These are phyloP conservation scores for Masnerella sp. DNA, from an alignment of 2,888 invertebrate genomes.

Conservation along the genomic window DNA sequence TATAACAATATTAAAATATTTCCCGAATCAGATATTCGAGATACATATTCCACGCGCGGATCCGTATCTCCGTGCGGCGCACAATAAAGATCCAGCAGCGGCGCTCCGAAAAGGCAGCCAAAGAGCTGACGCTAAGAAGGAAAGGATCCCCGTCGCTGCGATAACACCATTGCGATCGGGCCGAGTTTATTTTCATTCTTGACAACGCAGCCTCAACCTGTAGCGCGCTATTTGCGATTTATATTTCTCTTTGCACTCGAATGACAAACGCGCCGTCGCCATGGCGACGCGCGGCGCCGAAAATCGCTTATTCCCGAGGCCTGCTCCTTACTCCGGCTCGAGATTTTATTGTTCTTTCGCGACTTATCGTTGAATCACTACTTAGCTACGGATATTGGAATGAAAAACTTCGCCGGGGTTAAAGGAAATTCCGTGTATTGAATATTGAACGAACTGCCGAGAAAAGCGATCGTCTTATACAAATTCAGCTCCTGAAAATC, in stretches of 20 bases:
- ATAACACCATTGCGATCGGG: constrained; percentile 56
- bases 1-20: constrained; percentile 37
- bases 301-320: constrained; percentile 45
- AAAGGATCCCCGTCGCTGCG: constrained; percentile 45
- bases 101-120: constrained; percentile 29
- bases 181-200: constrained; percentile 58
- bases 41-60: constrained; percentile 24
- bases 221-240: constrained; percentile 56
- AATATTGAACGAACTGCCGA: constrained; percentile 3
- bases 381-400: constrained; percentile 41
- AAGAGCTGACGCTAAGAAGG: constrained; percentile 41
- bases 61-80: constrained; percentile 31
- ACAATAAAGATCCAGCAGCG: constrained; percentile 32
- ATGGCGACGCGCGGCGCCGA: constrained; percentile 41
- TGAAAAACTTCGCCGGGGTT: constrained; percentile 2
- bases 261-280: constrained; percentile 51
- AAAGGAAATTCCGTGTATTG: constrained; percentile 17
- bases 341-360: constrained; percentile 54
- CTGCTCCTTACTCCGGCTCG: constrained; percentile 2
- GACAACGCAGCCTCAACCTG: constrained; percentile 58
- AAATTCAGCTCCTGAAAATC: constrained; percentile 9
- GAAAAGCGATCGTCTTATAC: constrained; percentile 25
- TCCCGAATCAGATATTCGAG: constrained; percentile 32
- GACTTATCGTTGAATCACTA: constrained; percentile 45
- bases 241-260: constrained; percentile 56